A percentile compares a stretch with the other conserved stretches of the same genome.
These are phyloP conservation scores for Monomorium pharaonis DNA, from an alignment of 1,140 invertebrate genomes.

Conservation along the genomic window DNA sequence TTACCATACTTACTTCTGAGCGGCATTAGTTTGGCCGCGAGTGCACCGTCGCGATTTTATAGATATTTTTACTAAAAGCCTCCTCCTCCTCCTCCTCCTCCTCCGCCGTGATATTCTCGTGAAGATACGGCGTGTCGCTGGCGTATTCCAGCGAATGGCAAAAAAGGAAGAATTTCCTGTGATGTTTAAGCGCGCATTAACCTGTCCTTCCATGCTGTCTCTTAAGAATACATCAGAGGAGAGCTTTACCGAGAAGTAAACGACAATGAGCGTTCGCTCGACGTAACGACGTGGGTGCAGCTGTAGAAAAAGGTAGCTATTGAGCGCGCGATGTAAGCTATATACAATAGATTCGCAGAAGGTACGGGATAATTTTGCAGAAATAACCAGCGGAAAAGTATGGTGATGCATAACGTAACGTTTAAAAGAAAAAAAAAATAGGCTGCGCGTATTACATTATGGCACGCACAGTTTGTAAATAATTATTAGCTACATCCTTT, in stretches of 20 bases:
- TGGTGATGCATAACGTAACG: too few species aligned
- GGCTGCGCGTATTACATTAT: neutral
- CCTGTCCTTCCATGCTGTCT: constrained; percentile 41
- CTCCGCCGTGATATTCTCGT: neutral
- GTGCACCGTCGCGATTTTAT: neutral
- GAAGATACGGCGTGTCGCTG: neutral
- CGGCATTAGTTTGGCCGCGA: neutral
- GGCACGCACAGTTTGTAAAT: neutral
- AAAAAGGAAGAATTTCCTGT: constrained; percentile 50
- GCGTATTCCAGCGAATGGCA: constrained; percentile 11
- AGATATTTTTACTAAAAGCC: constrained; percentile 10
- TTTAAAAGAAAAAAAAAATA: neutral
- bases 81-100: too few species aligned
- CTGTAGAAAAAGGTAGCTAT: constrained; percentile 30
- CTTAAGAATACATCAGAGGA: constrained; percentile 56
- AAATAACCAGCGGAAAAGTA: neutral
- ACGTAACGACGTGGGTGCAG: constrained; percentile 76
- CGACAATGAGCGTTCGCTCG: constrained; percentile 60
- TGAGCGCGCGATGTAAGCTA: neutral
- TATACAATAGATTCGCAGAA: neutral
- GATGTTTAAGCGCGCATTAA: constrained; percentile 65
- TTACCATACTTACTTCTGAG: constrained; percentile 35
- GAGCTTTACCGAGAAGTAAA: constrained; percentile 47
- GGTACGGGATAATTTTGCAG: neutral
- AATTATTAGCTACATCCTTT: neutral